Percentiles rank a stretch among this genome's conserved stretches.
These are phyloP conservation scores for Abrostola tripartita DNA, from an alignment of 2,888 invertebrate species.

Conservation along the genomic window DNA sequence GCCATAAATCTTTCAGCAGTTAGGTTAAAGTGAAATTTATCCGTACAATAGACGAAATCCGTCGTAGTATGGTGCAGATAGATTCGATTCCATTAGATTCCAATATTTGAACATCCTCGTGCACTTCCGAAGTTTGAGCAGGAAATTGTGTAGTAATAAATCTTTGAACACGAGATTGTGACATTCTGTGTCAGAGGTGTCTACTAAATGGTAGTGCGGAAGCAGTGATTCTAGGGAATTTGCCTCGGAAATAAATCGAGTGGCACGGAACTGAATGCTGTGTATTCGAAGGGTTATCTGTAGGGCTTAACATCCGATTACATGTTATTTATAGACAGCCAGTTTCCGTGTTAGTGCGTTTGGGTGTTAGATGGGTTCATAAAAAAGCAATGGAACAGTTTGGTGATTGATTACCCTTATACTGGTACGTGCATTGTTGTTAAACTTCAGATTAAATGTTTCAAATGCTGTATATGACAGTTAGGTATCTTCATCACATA, in stretches of 20 bases:
- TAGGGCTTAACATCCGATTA: constrained; percentile 44
- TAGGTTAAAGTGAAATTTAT: constrained; percentile 50
- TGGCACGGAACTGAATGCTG: constrained; percentile 25
- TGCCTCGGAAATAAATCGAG: constrained; percentile 51
- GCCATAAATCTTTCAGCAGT: constrained; percentile 36
- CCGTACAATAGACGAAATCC: constrained; percentile 40
- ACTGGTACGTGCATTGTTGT: too few species aligned
- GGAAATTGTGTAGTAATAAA: constrained; percentile 55
- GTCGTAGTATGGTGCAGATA: constrained; percentile 39
- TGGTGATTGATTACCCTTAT: background rate
- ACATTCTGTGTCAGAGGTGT: constrained; percentile 41
- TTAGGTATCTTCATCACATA: too few species aligned
- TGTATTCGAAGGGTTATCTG: constrained; percentile 31
- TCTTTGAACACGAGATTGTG: constrained; percentile 38
- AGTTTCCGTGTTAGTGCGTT: constrained; percentile 18
- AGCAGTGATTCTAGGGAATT: constrained; percentile 50
- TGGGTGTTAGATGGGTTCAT: constrained; percentile 7
- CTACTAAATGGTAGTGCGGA: constrained; percentile 47
- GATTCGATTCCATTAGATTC: constrained; percentile 59
- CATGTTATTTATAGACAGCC: constrained; percentile 37
- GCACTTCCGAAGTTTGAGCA: constrained; percentile 48
- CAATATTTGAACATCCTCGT: constrained; percentile 60
- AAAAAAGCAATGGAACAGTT: constrained; percentile 10
- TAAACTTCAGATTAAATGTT: too few species aligned
- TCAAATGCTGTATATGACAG: too few species aligned